Percentiles rank a stretch among this genome's conserved stretches.
Conservation (phyloP, 2,888 invertebrate genomes). For the Venusia cambrica region DNA sequence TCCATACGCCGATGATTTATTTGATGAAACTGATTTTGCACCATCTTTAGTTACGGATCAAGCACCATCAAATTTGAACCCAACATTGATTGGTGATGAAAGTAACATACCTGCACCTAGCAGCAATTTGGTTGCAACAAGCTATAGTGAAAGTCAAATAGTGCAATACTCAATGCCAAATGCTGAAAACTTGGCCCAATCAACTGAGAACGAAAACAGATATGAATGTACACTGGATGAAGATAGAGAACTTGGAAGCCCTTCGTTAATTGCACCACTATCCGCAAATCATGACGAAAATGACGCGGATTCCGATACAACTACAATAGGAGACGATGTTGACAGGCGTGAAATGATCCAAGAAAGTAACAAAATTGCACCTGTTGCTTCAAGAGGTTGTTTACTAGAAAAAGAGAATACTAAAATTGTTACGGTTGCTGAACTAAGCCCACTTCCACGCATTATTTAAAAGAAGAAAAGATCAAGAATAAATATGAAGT, state of each 20-base stretch:
- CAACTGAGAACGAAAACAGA: slow-evolving; percentile 2
- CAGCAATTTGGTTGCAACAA: slow-evolving; percentile 8
- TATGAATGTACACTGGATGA: slow-evolving; percentile 3
- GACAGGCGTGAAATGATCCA: slow-evolving; percentile 2
- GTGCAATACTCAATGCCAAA: slow-evolving; percentile 1
- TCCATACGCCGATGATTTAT: slow-evolving; percentile 17
- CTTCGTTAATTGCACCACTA: slow-evolving; percentile 3
- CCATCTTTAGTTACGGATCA: slow-evolving; percentile 20
- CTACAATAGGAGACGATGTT: slow-evolving; percentile 4
- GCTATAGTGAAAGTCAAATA: slow-evolving; percentile 4
- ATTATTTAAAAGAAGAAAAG: slow-evolving; percentile 4
- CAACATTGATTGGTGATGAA: slow-evolving; percentile 5
- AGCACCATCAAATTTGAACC: slow-evolving; percentile 5
- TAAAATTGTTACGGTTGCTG: slow-evolving; percentile 1
- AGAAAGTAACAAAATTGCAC: slow-evolving; percentile 1
- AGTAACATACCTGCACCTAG: slow-evolving; percentile 4
- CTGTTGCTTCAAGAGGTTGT: neutral
- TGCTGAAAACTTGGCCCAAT: slow-evolving; percentile 2
- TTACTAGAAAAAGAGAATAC: slow-evolving; percentile 4
- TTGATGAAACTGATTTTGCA: slow-evolving; percentile 23
- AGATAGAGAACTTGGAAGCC: slow-evolving; percentile 5
- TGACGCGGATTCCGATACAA: slow-evolving; percentile 3
- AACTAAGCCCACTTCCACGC: slow-evolving; percentile 2
- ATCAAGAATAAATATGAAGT: slow-evolving; percentile 3
- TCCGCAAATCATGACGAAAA: slow-evolving; percentile 4